Evolutionary conservation across 2,888 invertebrate genomes (phyloP), one percentile per base, ranked within the genome.

Genomic region (Mellilla xanthometata): DNA sequence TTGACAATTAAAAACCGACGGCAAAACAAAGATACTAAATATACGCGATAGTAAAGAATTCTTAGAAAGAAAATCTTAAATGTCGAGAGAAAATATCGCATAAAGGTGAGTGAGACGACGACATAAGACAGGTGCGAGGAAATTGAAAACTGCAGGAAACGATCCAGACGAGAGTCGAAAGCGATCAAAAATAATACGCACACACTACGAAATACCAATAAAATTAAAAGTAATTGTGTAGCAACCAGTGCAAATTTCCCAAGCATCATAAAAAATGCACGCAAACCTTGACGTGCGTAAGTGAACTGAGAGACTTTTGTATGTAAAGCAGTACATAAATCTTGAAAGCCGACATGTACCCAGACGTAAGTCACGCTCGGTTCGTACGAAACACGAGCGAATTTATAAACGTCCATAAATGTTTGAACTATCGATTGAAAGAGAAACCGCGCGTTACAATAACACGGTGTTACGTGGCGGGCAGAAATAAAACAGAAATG

Each of bases 401-500:
- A 52, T 53, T 61, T 58, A 58, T 59, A 64, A 65, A 65, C 62
- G 52, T 60, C 58, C 61, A 64, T 67, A 64, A 65, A 66, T 53
- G 52, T 61, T 56, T 50, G 29, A 51, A 39, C 53, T 59, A 66
- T 72, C 59, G 61, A 72, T 69, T 63, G 65, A 76, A 76, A 69
- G 70, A 72, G 72, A 76, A 75, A 76, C 59, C 55, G 56, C 53
- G 61, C 54, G 54, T 65, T 70, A 60, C 56, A 68, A 64, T 56
- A 67, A 57, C 58, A 55, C 49, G 52, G 38, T 33, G 51, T 52
- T 54, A 54, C 52, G 40, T 54, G 54, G 27, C 48, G 33, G 32
- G 44, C 40, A 47, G 28, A 49, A 48, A 53, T 51, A 49, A 55
- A 43, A 42, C 31, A 36, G 35, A 41, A 43, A 46, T 39, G 30